These are phyloP conservation scores for Drosophila carrolli DNA, from an alignment of 1,140 invertebrate species.

Conservation along the genomic window DNA sequence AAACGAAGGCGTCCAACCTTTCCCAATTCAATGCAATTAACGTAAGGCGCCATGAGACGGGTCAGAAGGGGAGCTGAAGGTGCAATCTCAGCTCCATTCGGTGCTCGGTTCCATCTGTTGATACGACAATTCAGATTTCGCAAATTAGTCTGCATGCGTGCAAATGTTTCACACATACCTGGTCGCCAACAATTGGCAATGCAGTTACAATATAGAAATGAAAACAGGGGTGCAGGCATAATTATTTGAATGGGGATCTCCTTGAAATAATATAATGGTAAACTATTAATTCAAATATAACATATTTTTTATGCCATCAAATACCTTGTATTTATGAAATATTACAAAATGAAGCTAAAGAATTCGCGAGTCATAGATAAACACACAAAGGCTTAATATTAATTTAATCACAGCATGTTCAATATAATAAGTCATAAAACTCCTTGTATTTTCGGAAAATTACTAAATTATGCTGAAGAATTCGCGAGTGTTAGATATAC, in stretches of 20 bases:
- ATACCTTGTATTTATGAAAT: too few species aligned
- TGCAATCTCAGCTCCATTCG: slow-evolving; percentile 20
- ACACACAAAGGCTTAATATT: too few species aligned
- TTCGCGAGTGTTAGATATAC: background rate
- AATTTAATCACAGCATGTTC: too few species aligned
- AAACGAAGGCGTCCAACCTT: slow-evolving; percentile 51
- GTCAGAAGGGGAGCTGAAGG: slow-evolving; percentile 6
- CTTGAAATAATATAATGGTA: too few species aligned
- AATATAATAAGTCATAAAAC: too few species aligned
- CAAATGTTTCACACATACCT: slow-evolving; percentile 42
- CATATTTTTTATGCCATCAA: too few species aligned
- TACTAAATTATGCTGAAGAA: background rate
- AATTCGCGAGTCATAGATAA: too few species aligned
- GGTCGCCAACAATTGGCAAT: slow-evolving; percentile 9
- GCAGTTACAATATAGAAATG: slow-evolving; percentile 24
- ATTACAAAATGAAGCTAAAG: too few species aligned
- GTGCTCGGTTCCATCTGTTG: slow-evolving; percentile 55
- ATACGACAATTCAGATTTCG: slow-evolving; percentile 70
- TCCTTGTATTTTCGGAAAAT: background rate
- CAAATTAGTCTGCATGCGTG: slow-evolving; percentile 37
- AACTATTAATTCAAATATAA: too few species aligned
- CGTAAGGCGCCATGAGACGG: slow-evolving; percentile 63
- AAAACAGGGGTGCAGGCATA: background rate
- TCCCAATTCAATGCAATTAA: slow-evolving; percentile 75
- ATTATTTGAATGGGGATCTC: background rate